Conservation (phyloP, 2,797 vertebrate genomes). For the Coendou prehensilis region DNA sequence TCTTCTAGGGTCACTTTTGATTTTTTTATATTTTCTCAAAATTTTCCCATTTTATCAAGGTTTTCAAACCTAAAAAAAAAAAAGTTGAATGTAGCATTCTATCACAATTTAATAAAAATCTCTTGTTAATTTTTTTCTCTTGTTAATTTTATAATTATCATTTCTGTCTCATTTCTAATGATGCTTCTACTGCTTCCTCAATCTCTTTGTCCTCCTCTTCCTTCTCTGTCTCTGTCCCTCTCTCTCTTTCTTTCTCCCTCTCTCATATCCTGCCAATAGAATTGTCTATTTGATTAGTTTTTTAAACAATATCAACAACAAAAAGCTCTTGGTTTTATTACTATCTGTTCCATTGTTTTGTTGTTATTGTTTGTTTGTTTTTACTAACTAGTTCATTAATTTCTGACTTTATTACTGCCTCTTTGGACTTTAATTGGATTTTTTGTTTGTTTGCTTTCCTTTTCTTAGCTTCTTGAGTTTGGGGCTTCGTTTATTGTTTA, state of each 20-base stretch:
- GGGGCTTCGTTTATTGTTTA: not conserved
- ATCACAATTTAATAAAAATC: conserved; percentile 32
- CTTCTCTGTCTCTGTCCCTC: not conserved
- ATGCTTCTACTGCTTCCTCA: not conserved
- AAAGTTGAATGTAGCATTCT: not conserved
- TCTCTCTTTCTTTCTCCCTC: not conserved
- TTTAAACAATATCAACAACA: not conserved
- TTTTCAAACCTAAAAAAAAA: conserved; percentile 23
- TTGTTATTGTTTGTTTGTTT: not conserved
- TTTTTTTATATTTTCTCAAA: conserved; percentile 46
- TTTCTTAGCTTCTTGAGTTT: conserved; percentile 26
- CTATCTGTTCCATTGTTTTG: not conserved
- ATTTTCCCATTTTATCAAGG: not conserved
- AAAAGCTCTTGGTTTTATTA: conserved; percentile 1
- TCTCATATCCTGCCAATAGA: not conserved
- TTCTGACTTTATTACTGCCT: not conserved
- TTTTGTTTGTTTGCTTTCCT: not conserved
- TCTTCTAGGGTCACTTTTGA: conserved; percentile 32
- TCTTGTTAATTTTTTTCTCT: not conserved
- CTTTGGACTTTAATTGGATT: conserved; percentile 29
- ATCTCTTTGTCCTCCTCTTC: too few relatives aligned
- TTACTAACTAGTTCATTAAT: conserved; percentile 25
- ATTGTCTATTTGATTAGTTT: not conserved
- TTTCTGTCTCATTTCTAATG: not conserved
- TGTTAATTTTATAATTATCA: not conserved